These are phyloP conservation scores for Peromyscus aztecus DNA, from an alignment of 2,797 vertebrate species.

Conservation along the genomic window DNA sequence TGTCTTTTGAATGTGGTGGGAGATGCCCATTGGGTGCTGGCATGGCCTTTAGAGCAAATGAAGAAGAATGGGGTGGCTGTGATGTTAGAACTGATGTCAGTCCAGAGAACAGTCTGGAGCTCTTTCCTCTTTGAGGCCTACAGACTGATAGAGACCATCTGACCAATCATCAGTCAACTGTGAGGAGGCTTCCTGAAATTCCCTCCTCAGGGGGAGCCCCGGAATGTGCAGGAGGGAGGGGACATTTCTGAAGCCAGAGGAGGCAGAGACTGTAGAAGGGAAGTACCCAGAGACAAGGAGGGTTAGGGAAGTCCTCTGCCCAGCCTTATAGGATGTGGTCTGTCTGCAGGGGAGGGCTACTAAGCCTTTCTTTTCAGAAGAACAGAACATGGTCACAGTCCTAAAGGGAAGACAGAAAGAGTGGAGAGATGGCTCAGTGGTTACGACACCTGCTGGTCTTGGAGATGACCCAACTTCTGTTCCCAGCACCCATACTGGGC, in stretches of 20 bases:
- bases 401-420: constrained; percentile 5
- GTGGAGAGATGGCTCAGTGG: not conserved
- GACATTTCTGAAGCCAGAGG: not conserved
- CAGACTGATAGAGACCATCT: not conserved
- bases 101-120: not conserved
- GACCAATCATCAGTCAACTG: not conserved
- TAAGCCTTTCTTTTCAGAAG: not conserved
- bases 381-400: not conserved
- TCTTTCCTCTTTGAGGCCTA: not conserved
- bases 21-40: not conserved
- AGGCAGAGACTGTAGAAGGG: not conserved
- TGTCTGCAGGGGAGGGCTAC: no score
- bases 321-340: not conserved
- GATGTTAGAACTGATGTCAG: not conserved
- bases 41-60: not conserved
- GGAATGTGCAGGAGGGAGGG: not conserved
- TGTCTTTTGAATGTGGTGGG: not conserved
- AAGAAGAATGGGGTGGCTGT: not conserved
- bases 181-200: not conserved
- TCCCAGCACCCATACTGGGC: not conserved
- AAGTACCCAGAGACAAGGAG: no score
- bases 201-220: not conserved
- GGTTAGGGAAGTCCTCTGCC: not conserved
- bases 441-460: not conserved
- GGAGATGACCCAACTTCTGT: not conserved